Evolutionary conservation across 2,888 invertebrate species (phyloP).

Genomic region (Rhimphoctona megacephalus): DNA sequence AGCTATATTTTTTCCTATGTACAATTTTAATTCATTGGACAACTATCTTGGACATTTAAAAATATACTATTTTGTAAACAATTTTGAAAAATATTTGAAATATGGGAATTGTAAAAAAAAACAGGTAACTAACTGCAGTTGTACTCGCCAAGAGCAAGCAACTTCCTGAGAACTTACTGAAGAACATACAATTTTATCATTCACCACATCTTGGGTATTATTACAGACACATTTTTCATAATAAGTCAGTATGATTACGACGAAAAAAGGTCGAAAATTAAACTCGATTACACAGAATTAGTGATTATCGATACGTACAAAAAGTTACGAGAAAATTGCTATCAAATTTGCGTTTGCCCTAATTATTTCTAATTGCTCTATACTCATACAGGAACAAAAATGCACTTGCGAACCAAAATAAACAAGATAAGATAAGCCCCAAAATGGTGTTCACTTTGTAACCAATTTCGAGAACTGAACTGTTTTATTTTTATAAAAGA

Average conservation of each 20-base stretch:
- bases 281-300: not conserved
- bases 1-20: too few species aligned
- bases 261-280: too few species aligned
- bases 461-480: not conserved
- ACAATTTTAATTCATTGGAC: too few species aligned
- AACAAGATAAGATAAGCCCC: not conserved
- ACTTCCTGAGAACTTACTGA: too few species aligned
- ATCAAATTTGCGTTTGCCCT: not conserved
- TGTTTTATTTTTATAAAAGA: not conserved
- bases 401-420: not conserved
- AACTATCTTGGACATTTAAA: too few species aligned
- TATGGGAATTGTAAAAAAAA: not conserved
- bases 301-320: not conserved
- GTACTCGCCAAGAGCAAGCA: too few species aligned
- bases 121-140: not conserved
- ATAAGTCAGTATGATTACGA: too few species aligned
- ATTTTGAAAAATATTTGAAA: not conserved
- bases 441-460: not conserved
- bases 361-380: not conserved
- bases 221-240: too few species aligned
- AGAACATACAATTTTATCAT: not conserved
- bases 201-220: too few species aligned
- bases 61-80: not conserved
- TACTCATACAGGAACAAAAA: not conserved
- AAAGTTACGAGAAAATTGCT: not conserved